These are phyloP conservation scores for Kuschelorhynchus macadamiae DNA, from an alignment of 2,888 invertebrate genomes.

Conservation along the genomic window DNA sequence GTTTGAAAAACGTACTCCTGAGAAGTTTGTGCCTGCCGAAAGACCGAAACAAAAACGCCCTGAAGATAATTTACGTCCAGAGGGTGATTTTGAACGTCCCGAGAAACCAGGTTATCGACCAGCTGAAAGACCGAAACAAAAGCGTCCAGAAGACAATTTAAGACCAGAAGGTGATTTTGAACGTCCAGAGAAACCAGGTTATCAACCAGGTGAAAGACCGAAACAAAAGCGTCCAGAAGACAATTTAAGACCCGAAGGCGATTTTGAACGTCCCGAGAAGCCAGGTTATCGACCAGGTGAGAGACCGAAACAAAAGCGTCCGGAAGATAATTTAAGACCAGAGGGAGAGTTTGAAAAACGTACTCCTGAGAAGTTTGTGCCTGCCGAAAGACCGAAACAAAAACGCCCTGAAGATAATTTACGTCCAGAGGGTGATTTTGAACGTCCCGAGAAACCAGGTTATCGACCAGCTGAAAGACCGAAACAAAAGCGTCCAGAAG, in stretches of 20 bases:
- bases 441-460: constrained; percentile 64
- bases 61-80: constrained; percentile 72
- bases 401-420: constrained; percentile 69
- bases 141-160: constrained; percentile 75
- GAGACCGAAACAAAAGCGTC: constrained; percentile 66
- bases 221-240: constrained; percentile 66
- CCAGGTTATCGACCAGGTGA: constrained; percentile 65
- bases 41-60: constrained; percentile 66
- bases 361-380: constrained; percentile 62
- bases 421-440: constrained; percentile 69
- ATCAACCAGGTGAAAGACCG: constrained; percentile 67
- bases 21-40: constrained; percentile 67
- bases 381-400: constrained; percentile 61
- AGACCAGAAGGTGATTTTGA: constrained; percentile 71
- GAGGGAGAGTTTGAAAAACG: constrained; percentile 70
- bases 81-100: constrained; percentile 72
- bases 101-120: constrained; percentile 65
- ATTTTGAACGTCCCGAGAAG: constrained; percentile 66
- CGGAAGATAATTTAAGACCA: constrained; percentile 68
- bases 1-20: constrained; percentile 67
- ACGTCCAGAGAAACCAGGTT: constrained; percentile 66
- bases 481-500: constrained; percentile 69
- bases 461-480: constrained; percentile 65
- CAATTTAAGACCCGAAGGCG: constrained; percentile 70
- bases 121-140: constrained; percentile 67